phyloP scores from a whole-genome alignment of 2,888 invertebrate species.

The Melanostoma mellinum region DNA sequence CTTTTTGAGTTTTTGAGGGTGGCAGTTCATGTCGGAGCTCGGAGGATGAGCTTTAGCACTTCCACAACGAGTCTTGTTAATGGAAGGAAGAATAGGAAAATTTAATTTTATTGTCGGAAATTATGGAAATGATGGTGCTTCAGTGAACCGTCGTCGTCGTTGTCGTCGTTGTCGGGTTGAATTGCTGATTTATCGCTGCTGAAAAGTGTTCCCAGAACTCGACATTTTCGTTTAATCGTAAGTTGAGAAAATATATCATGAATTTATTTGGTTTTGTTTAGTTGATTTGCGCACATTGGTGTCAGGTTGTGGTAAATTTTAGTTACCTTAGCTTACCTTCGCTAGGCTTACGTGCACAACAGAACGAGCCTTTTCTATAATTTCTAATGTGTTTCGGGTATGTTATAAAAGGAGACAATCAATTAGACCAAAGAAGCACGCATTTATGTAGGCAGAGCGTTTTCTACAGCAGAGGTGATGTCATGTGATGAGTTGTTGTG shows the following conservation, averaged over 20 bases:
- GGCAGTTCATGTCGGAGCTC: neutral
- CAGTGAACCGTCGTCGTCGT: conserved; percentile 17
- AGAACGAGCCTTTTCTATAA: too few species aligned
- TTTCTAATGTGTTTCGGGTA: too few species aligned
- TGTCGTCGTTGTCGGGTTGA: conserved; percentile 74
- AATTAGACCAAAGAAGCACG: too few species aligned
- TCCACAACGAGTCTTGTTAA: conserved; percentile 39
- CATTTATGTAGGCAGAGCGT: too few species aligned
- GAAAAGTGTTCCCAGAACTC: conserved; percentile 35
- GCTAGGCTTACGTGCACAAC: too few species aligned
- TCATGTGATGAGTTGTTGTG: too few species aligned
- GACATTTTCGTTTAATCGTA: conserved; percentile 54
- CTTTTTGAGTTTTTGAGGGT: neutral
- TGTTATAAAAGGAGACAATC: too few species aligned
- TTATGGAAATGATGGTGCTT: conserved; percentile 74
- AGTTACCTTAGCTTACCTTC: too few species aligned
- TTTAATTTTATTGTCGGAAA: conserved; percentile 73
- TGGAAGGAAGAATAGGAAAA: conserved; percentile 55
- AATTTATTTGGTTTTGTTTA: conserved; percentile 5
- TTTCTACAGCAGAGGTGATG: too few species aligned
- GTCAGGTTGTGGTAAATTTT: neutral
- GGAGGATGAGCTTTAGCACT: conserved; percentile 15
- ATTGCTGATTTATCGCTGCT: conserved; percentile 79
- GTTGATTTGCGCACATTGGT: neutral
- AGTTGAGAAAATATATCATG: conserved; percentile 14